Percentiles rank a stretch among this genome's conserved stretches.
These are phyloP conservation scores for Struthidea cinerea DNA, from an alignment of 2,113 vertebrate genomes.

Conservation along the genomic window DNA sequence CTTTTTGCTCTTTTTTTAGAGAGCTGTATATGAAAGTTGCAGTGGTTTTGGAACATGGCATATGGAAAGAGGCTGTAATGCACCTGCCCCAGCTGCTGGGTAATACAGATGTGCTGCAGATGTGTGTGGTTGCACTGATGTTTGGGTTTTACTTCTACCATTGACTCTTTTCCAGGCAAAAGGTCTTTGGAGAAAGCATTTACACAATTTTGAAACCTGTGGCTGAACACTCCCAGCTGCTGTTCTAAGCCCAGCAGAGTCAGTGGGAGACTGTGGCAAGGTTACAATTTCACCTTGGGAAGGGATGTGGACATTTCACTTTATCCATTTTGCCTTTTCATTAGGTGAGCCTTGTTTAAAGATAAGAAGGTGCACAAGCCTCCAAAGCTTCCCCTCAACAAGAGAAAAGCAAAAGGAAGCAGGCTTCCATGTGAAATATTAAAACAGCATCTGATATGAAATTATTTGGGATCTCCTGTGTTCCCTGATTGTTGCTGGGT, in stretches of 20 bases:
- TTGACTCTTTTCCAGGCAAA: background rate
- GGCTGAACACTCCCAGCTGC: background rate
- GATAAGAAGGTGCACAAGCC: background rate
- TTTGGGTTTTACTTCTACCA: background rate
- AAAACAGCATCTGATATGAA: background rate
- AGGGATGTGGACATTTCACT: background rate
- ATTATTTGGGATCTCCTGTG: background rate
- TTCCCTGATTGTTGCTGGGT: background rate
- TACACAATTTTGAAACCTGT: background rate
- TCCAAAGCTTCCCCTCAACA: background rate
- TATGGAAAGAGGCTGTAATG: background rate
- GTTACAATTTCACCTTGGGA: background rate
- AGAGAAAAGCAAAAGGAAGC: background rate
- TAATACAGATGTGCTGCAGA: background rate
- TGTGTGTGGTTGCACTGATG: background rate
- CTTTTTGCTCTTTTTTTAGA: background rate
- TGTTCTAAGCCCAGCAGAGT: background rate
- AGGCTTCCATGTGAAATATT: background rate
- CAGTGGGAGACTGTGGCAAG: background rate
- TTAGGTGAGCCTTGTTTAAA: background rate
- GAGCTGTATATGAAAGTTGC: background rate
- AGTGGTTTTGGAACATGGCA: rapidly evolving
- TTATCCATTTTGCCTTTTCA: background rate
- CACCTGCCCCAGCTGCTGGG: background rate
- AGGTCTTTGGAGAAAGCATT: background rate